Evolutionary conservation across 2,888 invertebrate genomes (phyloP).

Genomic region (Sabatieria punctata): DNA sequence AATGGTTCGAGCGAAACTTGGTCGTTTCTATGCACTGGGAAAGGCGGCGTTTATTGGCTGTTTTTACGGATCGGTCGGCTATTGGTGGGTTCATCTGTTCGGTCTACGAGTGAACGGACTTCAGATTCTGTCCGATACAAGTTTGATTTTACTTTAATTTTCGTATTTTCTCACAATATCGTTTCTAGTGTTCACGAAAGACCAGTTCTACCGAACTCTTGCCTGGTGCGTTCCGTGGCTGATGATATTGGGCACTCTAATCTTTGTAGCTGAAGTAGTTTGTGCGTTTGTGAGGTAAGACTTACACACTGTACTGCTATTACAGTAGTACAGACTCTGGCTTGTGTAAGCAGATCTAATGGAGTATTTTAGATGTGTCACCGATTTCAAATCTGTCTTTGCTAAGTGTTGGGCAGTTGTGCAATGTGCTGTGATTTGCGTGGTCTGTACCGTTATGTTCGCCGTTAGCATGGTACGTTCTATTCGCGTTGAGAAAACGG

Average conservation of each 20-base stretch:
- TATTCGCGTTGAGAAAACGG: no score
- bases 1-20: not conserved
- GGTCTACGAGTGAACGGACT: no score
- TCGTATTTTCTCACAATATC: no score
- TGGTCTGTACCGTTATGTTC: conserved; percentile 43
- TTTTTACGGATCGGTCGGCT: conserved; percentile 12
- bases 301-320: conserved; percentile 36
- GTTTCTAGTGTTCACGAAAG: conserved; percentile 29
- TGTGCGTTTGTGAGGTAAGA: conserved; percentile 26
- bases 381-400: no score
- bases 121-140: no score
- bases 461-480: conserved; percentile 45
- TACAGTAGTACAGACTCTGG: conserved; percentile 19
- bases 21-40: no score
- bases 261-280: conserved; percentile 37
- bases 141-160: no score
- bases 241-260: conserved; percentile 43
- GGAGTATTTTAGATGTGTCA: no score
- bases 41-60: not conserved
- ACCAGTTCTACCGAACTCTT: conserved; percentile 27
- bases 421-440: no score
- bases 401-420: no score
- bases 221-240: conserved; percentile 40
- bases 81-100: conserved; percentile 19
- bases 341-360: no score